These are phyloP conservation scores for Chelidonichthys spinosus DNA, from an alignment of 2,797 vertebrate species.

Conservation along the genomic window DNA sequence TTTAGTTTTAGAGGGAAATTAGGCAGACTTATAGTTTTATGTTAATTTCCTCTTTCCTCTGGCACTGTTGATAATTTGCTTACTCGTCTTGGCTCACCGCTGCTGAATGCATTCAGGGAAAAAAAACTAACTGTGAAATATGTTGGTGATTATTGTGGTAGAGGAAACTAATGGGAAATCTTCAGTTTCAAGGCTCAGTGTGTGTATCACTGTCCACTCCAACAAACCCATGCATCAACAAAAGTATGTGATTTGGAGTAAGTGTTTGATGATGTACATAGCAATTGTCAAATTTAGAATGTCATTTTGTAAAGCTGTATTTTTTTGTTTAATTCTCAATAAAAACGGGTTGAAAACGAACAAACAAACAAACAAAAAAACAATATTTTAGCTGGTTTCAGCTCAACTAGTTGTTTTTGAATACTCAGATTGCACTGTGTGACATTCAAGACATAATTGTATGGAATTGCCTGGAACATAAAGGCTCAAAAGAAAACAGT, in stretches of 20 bases:
- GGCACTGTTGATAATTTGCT: slow-evolving; percentile 38
- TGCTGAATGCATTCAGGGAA: slow-evolving; percentile 25
- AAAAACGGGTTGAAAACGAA: not conserved
- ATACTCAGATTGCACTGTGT: not conserved
- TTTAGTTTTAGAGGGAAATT: slow-evolving; percentile 38
- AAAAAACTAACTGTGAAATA: slow-evolving; percentile 21
- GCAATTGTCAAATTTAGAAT: slow-evolving; percentile 4
- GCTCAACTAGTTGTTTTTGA: not conserved
- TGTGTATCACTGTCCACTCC: slow-evolving; percentile 10
- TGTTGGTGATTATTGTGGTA: slow-evolving; percentile 36
- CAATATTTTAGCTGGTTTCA: not conserved
- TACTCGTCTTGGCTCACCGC: slow-evolving; percentile 3
- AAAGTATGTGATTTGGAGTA: not conserved
- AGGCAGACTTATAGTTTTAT: slow-evolving; percentile 28
- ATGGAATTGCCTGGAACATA: not conserved
- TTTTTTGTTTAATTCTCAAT: not conserved
- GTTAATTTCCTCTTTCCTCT: slow-evolving; percentile 41
- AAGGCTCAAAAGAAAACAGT: slow-evolving; percentile 1
- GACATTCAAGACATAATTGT: not conserved
- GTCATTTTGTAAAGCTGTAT: not conserved
- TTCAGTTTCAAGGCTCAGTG: slow-evolving; percentile 25
- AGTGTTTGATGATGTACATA: slow-evolving; percentile 7
- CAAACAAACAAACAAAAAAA: not conserved
- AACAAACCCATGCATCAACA: slow-evolving; percentile 8
- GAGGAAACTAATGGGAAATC: slow-evolving; percentile 35